Evolutionary conservation across 2,113 vertebrate species (phyloP), one percentile per base, ranked within the genome.

Genomic region (Callaeas wilsoni): DNA sequence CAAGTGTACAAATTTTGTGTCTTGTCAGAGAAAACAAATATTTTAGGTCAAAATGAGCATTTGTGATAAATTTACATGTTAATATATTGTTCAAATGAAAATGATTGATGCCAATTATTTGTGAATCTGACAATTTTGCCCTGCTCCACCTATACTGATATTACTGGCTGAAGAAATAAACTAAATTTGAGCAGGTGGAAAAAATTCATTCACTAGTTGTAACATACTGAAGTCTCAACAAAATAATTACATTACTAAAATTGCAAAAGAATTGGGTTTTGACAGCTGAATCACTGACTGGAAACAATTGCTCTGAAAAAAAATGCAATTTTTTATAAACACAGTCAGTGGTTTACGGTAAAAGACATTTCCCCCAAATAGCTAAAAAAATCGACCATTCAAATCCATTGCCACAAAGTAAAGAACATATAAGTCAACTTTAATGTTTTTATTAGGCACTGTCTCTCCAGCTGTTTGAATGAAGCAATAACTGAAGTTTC

Each of bases 211-310:
- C 23, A 25, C 15, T 62, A 50, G 22, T 25, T 73, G 59, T 35
- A 85, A 55, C 1, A 3, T 30, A 42, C 12, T 57, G 27, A 16
- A 71, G 35, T 63, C 35, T 53, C 69, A 52, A 82, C 30, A 78
- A 92, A 90, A 69, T 21, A 22, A 79, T 49, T n/a, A 27, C n/a
- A 64, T 73, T 59, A 85, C 37, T 55, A 69, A 83, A 85, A 83
- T 75, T 83, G 70, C 84, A 87, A 76, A 89, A 96, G 44, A 85
- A 42, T 4, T 33, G 9, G 33, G 4, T 90, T 91, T 79, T 94
- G 87, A 90, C 81, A 91, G 87, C 78, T 93, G 94, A 91, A 84
- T 91, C 73, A 88, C 75, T 86, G 75, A 73, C 49, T 84, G 74
- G 81, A 94, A 95, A 91, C 76, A 55, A 83, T 57, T 95, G 14